These are phyloP conservation scores for Drosophila greeni DNA, from an alignment of 2,888 invertebrate genomes.

Conservation along the genomic window DNA sequence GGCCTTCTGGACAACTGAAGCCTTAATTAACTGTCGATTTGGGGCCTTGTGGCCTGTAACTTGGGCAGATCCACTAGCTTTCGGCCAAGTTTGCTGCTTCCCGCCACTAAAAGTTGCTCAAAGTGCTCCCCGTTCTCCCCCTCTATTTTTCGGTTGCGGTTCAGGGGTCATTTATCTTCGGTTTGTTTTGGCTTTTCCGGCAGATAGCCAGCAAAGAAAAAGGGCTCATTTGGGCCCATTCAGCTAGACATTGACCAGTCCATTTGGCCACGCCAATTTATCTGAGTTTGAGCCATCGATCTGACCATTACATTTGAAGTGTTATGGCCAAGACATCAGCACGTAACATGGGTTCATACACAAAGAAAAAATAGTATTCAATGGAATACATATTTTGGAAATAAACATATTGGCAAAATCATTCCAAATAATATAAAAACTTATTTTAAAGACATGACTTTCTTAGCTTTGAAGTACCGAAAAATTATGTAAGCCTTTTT, in stretches of 20 bases:
- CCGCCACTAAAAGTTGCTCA: slow-evolving; percentile 33
- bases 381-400: background rate
- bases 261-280: slow-evolving; percentile 55
- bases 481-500: background rate
- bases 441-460: background rate
- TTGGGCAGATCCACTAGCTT: slow-evolving; percentile 11
- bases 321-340: slow-evolving; percentile 31
- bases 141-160: background rate
- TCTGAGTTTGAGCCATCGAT: slow-evolving; percentile 47
- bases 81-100: slow-evolving; percentile 33
- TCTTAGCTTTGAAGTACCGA: background rate
- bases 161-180: slow-evolving; percentile 40
- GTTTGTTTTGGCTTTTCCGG: slow-evolving; percentile 4
- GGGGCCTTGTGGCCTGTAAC: slow-evolving; percentile 28
- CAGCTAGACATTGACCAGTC: slow-evolving; percentile 41
- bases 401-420: too few species aligned
- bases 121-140: slow-evolving; percentile 1
- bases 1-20: slow-evolving; percentile 18
- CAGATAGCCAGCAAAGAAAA: slow-evolving; percentile 15
- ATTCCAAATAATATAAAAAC: too few species aligned
- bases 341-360: slow-evolving; percentile 19
- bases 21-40: slow-evolving; percentile 53
- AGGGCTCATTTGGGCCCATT: slow-evolving; percentile 45
- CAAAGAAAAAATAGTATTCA: background rate
- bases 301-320: slow-evolving; percentile 34